Evolutionary conservation across 2,113 vertebrate genomes (phyloP).

Genomic region (Halcyon senegalensis): DNA sequence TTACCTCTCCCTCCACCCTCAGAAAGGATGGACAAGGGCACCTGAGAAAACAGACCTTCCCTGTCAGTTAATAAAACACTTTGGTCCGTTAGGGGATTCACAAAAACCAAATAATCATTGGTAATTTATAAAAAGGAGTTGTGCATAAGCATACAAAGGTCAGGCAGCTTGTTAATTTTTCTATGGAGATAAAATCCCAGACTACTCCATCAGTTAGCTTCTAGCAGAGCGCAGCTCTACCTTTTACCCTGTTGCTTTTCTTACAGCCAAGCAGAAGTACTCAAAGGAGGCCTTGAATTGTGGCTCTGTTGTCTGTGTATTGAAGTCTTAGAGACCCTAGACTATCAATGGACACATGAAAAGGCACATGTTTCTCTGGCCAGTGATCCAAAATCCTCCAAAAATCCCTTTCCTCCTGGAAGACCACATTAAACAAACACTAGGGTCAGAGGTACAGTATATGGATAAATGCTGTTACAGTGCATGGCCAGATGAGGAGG

Average conservation of each 20-base stretch:
- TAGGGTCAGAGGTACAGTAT: background rate
- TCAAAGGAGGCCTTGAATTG: background rate
- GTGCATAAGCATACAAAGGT: background rate
- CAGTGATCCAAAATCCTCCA: background rate
- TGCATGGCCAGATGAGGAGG: slow-evolving; percentile 18
- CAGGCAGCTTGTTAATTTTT: background rate
- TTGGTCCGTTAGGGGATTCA: background rate
- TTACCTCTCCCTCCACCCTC: background rate
- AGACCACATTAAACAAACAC: background rate
- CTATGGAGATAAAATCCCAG: background rate
- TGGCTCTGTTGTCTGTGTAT: background rate
- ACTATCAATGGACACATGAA: background rate
- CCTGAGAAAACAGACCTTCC: background rate
- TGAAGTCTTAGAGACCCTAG: background rate
- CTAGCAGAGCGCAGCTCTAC: background rate
- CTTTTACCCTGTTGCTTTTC: background rate
- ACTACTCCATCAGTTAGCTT: background rate
- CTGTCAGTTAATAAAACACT: background rate
- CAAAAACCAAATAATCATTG: background rate
- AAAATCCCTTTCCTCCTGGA: background rate
- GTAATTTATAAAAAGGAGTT: background rate
- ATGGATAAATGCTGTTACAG: background rate
- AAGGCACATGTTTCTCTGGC: background rate
- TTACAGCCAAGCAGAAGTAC: background rate
- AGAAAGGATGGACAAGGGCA: background rate